These are phyloP conservation scores for Caenorhabditis sinica DNA, from an alignment of 2,888 invertebrate species.

Conservation along the genomic window DNA sequence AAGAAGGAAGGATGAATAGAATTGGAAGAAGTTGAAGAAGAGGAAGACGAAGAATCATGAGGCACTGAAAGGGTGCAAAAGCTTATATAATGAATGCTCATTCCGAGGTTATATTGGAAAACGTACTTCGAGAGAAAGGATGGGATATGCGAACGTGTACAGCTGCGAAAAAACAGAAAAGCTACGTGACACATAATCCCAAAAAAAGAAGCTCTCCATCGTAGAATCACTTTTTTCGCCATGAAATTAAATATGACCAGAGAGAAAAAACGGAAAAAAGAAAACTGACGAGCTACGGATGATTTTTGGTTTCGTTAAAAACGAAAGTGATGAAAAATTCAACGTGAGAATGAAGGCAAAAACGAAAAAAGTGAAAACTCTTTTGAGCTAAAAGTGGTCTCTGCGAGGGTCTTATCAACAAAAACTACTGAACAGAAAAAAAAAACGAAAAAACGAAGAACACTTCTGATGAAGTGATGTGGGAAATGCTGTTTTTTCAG, in stretches of 20 bases:
- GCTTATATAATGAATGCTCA: background rate
- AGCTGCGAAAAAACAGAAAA: background rate
- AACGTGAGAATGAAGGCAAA: constrained; percentile 23
- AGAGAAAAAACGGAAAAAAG: constrained; percentile 7
- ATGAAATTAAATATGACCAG: constrained; percentile 12
- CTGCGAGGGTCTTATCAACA: constrained; percentile 1
- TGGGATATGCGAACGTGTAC: background rate
- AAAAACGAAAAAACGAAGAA: constrained; percentile 11
- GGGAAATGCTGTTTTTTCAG: constrained; percentile 9
- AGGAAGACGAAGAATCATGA: constrained; percentile 1
- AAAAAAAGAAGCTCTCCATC: background rate
- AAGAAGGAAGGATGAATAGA: constrained; percentile 30
- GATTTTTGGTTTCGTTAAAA: constrained; percentile 17
- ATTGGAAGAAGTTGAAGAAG: constrained; percentile 1
- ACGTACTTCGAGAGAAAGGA: background rate
- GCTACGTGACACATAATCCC: constrained; percentile 13
- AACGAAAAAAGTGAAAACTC: constrained; percentile 12
- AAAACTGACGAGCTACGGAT: background rate
- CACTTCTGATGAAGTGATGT: constrained; percentile 29
- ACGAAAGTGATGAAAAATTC: constrained; percentile 40
- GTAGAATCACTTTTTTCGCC: constrained; percentile 11
- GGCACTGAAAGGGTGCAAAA: constrained; percentile 3
- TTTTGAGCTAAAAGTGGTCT: background rate
- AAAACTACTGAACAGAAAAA: constrained; percentile 2
- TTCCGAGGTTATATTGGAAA: background rate